A percentile compares a stretch with the other conserved stretches of the same genome.
phyloP scores from a whole-genome alignment of 2,113 vertebrate genomes.

The Anarrhichthys ocellatus region DNA sequence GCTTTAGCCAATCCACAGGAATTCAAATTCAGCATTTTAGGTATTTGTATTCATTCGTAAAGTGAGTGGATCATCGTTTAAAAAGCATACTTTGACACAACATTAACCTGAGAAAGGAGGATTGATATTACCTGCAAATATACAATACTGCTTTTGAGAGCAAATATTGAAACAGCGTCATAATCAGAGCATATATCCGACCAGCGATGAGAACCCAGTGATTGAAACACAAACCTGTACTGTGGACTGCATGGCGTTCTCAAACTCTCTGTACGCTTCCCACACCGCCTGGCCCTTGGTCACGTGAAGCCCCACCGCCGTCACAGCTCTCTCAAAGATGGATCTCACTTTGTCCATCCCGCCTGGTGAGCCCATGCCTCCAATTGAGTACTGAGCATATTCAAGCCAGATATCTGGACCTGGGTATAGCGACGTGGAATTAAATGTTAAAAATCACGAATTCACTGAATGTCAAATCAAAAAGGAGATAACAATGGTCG shows the following conservation, averaged over 20 bases:
- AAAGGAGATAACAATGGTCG: fast-evolving
- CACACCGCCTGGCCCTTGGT: constrained; percentile 92
- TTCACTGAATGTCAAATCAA: not conserved
- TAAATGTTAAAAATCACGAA: not conserved
- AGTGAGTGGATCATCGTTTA: not conserved
- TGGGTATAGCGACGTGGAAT: constrained; percentile 55
- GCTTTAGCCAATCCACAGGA: not conserved
- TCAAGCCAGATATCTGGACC: constrained; percentile 99
- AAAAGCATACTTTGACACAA: constrained; percentile 3
- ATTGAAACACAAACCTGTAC: constrained; percentile 86
- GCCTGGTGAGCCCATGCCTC: constrained; percentile 92
- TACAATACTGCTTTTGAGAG: not conserved
- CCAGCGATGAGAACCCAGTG: not conserved
- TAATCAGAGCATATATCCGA: not conserved
- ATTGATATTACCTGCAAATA: not conserved
- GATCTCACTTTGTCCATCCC: constrained; percentile 91
- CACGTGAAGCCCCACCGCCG: constrained; percentile 92
- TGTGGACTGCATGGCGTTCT: constrained; percentile 92
- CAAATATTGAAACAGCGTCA: not conserved
- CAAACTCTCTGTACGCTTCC: constrained; percentile 97
- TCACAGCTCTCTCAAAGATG: constrained; percentile 92
- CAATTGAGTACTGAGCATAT: constrained; percentile 95
- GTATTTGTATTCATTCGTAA: not conserved
- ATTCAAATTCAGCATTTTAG: not conserved
- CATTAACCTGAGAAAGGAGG: not conserved